Conservation (phyloP, 1,140 invertebrate species). For the Drosophila pandora region DNA sequence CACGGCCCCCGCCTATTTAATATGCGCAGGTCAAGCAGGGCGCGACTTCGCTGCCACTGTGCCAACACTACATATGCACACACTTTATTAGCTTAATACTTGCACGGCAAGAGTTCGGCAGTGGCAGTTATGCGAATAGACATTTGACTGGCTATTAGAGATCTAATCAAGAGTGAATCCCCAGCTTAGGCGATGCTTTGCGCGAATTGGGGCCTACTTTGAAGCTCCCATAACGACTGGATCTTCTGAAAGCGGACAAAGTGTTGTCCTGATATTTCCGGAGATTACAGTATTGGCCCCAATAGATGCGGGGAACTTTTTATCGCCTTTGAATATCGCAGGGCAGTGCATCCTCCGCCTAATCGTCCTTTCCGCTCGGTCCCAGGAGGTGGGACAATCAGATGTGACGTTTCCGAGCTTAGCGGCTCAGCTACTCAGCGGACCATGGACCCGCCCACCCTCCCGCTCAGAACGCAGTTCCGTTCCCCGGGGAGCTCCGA, state of each 20-base stretch:
- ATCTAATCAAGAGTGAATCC: not conserved
- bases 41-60: not conserved
- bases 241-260: not conserved
- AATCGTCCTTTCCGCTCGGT: slow-evolving; percentile 18
- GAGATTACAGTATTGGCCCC: not conserved
- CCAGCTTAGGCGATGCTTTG: not conserved
- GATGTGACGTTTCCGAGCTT: slow-evolving; percentile 64
- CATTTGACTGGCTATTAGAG: not conserved
- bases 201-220: not conserved
- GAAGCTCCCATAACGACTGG: not conserved
- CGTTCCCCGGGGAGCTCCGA: not conserved
- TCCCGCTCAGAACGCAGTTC: not conserved
- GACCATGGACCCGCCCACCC: not conserved
- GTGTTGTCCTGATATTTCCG: not conserved
- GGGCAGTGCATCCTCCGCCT: slow-evolving; percentile 2
- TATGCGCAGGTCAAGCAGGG: not conserved
- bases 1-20: too few species aligned
- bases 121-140: not conserved
- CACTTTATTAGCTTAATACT: not conserved
- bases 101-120: not conserved
- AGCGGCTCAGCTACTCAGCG: slow-evolving; percentile 42
- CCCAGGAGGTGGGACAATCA: slow-evolving; percentile 34
- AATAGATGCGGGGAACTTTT: not conserved
- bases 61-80: not conserved
- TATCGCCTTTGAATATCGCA: not conserved